Base-by-base conservation (phyloP, 2,797 vertebrate species). In the Xenentodon cancila region DNA sequence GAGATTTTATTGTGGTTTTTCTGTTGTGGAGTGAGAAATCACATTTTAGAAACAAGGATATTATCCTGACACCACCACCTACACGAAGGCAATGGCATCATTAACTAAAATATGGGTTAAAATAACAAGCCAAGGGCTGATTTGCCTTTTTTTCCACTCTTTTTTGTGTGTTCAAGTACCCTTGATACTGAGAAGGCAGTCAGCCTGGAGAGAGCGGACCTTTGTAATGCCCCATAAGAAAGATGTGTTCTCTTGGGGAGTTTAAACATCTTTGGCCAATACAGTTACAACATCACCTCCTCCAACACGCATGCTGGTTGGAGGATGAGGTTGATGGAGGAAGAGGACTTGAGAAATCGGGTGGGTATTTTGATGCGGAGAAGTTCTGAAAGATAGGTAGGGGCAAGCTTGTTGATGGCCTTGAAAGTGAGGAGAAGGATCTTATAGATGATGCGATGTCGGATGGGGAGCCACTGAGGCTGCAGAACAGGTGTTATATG, bases 51-150 rank as follows among this genome's bases (percentile, higher is more conserved):
- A 63, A 61, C 55, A 44, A 15, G 18, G 49, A 68, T 67, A 77
- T 45, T 63, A 68, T 70, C 71, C 75, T 88, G 84, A 74, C 82
- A 85, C 82, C 75, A 82, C 73, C 43, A 79, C 78, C 72, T 19
- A 30, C 60, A 79, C 55, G 34, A 42, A 71, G 45, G 76, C 53
- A 40, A 55, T 59, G 53, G 56, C 71, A 72, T 86, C 83, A 84
- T 86, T 85, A 88, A 84, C 82, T 49, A 68, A 63, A 77, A 66
- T 68, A 68, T 72, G 68, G 79, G 81, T 85, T 53, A 71, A 86
- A 82, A 84, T 68, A 90, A 88, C 82, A 87, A 82, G 82, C 74
- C 52, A 54, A 30, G 73, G 84, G 79, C 65, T 72, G 48, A 82
- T 79, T 81, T 84, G 72, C 73, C 61, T 82, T 83, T 65, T 85